Evolutionary conservation across 2,113 vertebrate genomes (phyloP), one percentile per base, ranked within the genome.

Genomic region (Bubo blakistoni): DNA sequence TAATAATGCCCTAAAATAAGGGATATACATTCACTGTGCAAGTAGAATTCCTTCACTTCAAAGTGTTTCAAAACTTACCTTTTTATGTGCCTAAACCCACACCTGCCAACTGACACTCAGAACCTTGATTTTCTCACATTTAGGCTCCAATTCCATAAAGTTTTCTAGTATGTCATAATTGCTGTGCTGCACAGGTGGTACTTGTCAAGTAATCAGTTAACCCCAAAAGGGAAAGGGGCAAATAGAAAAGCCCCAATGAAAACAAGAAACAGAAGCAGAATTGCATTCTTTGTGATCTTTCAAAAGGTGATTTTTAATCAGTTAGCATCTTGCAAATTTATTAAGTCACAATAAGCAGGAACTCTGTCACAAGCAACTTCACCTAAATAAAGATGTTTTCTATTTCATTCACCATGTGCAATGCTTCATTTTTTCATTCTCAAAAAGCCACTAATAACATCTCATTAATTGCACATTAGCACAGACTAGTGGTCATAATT

Each of bases 401-500:
- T 85, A 14, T 17, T 66, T 30, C 10, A 16, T 18, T 88, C 32
- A 51, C 42, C 30, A 51, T 16, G 24, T 54, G n/a, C 32, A 81
- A 29, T 32, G 21, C 10, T 46, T 36, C 5, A 4, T 57, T 59
- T 93, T 88, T 73, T 67, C 27, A 16, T 44, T 57, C 34, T 84
- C 52, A 81, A 40, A 77, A 82, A 15, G 10, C n/a, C 30, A 76
- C 44, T 40, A 81, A 63, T 32, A 80, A 69, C 13, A 7, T 44
- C 66, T 55, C 49, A 94, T 96, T 74, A 94, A 78, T 4, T 92
- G 81, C 77, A 84, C 86, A 63, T 66, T 58, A 94, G 97, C 96
- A 96, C 97, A 96, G 94, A 95, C 97, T 97, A 97, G 96, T 82
- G 97, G 95, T 63, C 49, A 77, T 24, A 93, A 83, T 49, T 79